These are phyloP conservation scores for Gallinago stenura DNA, from an alignment of 2,797 vertebrate genomes.

Conservation along the genomic window DNA sequence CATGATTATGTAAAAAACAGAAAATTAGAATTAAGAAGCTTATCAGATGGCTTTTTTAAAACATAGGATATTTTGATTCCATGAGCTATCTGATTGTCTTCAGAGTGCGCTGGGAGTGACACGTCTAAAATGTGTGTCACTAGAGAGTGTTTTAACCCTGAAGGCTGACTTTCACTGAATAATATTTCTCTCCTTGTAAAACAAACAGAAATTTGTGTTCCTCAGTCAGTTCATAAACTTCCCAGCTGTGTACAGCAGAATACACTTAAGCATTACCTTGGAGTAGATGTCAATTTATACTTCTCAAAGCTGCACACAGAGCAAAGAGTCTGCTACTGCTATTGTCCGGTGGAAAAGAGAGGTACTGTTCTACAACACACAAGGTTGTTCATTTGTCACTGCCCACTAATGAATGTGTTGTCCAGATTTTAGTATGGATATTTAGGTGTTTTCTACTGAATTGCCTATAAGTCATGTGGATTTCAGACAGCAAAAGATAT, in stretches of 20 bases:
- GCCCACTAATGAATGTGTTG: constrained; percentile 29
- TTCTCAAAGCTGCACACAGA: constrained; percentile 32
- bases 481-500: constrained; percentile 45
- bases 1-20: not conserved
- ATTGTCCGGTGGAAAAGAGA: not conserved
- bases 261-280: not conserved
- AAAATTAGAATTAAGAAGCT: not conserved
- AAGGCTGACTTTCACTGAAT: not conserved
- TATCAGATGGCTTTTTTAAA: not conserved
- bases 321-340: not conserved
- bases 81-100: not conserved
- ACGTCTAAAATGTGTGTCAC: not conserved
- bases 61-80: not conserved
- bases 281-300: not conserved
- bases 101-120: not conserved
- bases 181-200: not conserved
- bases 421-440: constrained; percentile 5
- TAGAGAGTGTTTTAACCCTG: not conserved
- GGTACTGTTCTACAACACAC: not conserved
- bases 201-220: not conserved
- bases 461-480: constrained; percentile 13
- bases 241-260: not conserved
- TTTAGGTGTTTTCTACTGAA: constrained; percentile 37
- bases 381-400: constrained; percentile 17
- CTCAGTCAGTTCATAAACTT: not conserved